A percentile compares a stretch with the other conserved stretches of the same genome.
phyloP scores from a whole-genome alignment of 2,888 invertebrate genomes.

The Rhingia rostrata region DNA sequence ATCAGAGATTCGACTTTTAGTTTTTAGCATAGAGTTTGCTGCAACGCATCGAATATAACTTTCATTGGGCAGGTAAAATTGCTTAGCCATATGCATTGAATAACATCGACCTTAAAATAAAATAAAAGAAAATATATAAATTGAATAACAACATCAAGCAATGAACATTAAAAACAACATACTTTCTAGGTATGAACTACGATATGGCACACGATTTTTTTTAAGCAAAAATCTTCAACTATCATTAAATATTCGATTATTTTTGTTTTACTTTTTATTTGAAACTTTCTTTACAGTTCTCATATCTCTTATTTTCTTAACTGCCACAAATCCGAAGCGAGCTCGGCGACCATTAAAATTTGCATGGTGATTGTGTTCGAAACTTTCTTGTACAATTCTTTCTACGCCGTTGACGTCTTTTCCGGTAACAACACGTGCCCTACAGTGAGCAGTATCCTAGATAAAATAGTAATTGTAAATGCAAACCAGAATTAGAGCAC shows the following conservation, averaged over 20 bases:
- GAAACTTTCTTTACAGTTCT: neutral
- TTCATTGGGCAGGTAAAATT: constrained; percentile 49
- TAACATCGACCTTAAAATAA: constrained; percentile 48
- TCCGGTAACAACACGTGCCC: constrained; percentile 81
- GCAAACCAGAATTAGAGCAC: neutral
- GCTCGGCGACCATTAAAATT: constrained; percentile 58
- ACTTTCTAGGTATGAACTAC: neutral
- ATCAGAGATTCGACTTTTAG: constrained; percentile 76
- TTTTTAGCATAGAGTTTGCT: constrained; percentile 32
- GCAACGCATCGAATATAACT: constrained; percentile 56
- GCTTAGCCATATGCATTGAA: constrained; percentile 43
- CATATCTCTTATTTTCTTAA: constrained; percentile 23
- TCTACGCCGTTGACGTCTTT: constrained; percentile 78
- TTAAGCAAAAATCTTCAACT: too few species aligned
- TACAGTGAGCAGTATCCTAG: constrained; percentile 81
- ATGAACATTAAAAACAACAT: neutral
- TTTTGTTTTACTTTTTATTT: constrained; percentile 16
- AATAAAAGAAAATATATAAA: neutral
- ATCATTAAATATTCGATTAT: neutral
- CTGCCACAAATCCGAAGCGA: neutral
- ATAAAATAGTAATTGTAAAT: constrained; percentile 19
- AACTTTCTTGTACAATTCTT: constrained; percentile 79
- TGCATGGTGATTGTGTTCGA: constrained; percentile 80
- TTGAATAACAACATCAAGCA: neutral
- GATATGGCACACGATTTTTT: neutral